phyloP scores from a whole-genome alignment of 92 coral and sea anemone species.

The Phenganax marumi region DNA sequence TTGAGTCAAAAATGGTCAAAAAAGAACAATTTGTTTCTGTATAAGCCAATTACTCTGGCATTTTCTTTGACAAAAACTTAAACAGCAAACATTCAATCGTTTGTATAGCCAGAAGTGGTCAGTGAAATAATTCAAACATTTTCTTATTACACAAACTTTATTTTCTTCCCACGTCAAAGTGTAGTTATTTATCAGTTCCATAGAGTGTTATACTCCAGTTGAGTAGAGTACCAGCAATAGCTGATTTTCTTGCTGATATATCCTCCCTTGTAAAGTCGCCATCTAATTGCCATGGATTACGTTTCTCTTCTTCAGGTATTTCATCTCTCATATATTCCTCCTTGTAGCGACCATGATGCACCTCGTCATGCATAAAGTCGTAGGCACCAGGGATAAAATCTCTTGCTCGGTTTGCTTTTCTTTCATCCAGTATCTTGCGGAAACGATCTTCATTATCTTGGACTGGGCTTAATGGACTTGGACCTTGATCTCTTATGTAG shows the following conservation, averaged over 20 bases:
- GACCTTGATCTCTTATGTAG: conserved; percentile 59
- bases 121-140: background rate
- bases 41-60: too few relatives aligned
- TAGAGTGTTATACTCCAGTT: conserved; percentile 66
- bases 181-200: conserved; percentile 68
- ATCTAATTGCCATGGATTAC: conserved; percentile 33
- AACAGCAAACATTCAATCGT: background rate
- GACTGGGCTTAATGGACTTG: conserved; percentile 36
- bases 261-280: background rate
- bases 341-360: conserved; percentile 91
- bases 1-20: too few relatives aligned
- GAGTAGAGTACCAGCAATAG: conserved; percentile 64
- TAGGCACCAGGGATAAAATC: conserved; percentile 76
- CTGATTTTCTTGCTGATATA: conserved; percentile 24
- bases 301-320: conserved; percentile 68
- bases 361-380: conserved; percentile 78
- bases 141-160: background rate
- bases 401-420: conserved; percentile 43
- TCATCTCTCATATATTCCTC: conserved; percentile 96
- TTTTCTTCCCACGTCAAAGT: background rate
- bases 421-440: conserved; percentile 65
- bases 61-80: too few relatives aligned
- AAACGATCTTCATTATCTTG: conserved; percentile 87
- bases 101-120: background rate
- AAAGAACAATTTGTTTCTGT: too few relatives aligned